These are phyloP conservation scores for Equus przewalskii DNA, from an alignment of 2,113 vertebrate species.

Conservation along the genomic window DNA sequence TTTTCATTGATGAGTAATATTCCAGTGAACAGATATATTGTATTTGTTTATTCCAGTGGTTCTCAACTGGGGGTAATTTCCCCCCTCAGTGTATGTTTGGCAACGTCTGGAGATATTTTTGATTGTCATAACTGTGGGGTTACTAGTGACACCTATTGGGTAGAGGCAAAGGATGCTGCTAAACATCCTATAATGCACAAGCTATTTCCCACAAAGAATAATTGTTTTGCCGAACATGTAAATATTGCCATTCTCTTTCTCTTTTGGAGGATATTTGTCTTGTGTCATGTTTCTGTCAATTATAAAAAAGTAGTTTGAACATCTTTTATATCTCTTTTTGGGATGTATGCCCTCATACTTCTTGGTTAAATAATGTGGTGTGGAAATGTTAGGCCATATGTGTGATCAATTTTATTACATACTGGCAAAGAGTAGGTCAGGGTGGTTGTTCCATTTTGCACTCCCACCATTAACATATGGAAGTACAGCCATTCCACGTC, in stretches of 20 bases:
- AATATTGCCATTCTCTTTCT: neutral
- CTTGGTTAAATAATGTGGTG: neutral
- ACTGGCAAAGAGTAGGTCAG: neutral
- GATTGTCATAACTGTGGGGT: neutral
- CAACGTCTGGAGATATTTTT: neutral
- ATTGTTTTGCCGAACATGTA: neutral
- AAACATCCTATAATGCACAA: neutral
- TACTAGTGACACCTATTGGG: neutral
- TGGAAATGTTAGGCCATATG: neutral
- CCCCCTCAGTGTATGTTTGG: neutral
- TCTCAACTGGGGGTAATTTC: neutral
- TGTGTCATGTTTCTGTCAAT: neutral
- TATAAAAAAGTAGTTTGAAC: neutral
- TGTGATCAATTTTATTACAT: neutral
- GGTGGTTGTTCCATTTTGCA: neutral
- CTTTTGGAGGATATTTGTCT: neutral
- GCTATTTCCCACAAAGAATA: neutral
- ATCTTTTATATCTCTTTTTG: neutral
- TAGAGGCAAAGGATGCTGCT: neutral
- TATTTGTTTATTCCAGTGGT: neutral
- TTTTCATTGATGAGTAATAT: neutral
- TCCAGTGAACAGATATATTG: neutral
- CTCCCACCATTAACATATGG: neutral
- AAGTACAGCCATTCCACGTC: neutral
- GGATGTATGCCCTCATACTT: neutral